Percentiles rank a stretch among this genome's conserved stretches.
Evolutionary conservation across 1,140 invertebrate species (phyloP).

Genomic region (Drosophila jambulina): DNA sequence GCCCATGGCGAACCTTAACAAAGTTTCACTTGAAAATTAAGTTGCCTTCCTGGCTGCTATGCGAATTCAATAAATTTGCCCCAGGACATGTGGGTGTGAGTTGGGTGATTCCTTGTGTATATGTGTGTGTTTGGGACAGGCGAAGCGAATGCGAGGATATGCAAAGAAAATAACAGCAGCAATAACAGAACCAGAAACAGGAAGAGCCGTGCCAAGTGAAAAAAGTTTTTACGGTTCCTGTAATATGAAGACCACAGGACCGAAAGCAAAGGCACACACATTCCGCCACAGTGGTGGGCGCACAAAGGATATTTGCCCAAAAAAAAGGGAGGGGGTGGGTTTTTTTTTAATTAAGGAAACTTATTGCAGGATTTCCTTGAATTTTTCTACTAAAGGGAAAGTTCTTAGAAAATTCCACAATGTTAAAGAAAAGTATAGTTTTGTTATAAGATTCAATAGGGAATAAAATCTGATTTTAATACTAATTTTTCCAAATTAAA

Average conservation of each 20-base stretch:
- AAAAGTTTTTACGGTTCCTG: conserved; percentile 64
- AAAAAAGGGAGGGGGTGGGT: not conserved
- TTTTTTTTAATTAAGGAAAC: not conserved
- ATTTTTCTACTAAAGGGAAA: too few species aligned
- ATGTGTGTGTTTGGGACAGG: conserved; percentile 16
- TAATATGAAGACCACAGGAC: conserved; percentile 62
- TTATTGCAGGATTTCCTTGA: not conserved
- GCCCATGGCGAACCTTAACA: conserved; percentile 74
- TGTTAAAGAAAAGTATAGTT: not conserved
- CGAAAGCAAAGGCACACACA: conserved; percentile 45
- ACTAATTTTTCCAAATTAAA: not conserved
- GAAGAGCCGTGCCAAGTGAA: conserved; percentile 33
- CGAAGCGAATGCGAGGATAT: conserved; percentile 18
- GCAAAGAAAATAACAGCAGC: conserved; percentile 29
- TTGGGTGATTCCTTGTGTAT: not conserved
- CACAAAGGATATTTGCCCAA: conserved; percentile 1
- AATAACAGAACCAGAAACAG: conserved; percentile 58
- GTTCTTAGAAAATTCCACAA: not conserved
- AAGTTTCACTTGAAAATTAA: conserved; percentile 77
- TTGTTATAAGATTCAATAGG: not conserved
- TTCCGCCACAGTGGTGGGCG: conserved; percentile 3
- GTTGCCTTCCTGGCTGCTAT: conserved; percentile 69
- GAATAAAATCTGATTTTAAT: not conserved
- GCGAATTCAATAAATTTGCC: conserved; percentile 78
- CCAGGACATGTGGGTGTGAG: conserved; percentile 42